phyloP scores from a whole-genome alignment of 2,797 vertebrate genomes.

The Melanotaenia maccullochi region DNA sequence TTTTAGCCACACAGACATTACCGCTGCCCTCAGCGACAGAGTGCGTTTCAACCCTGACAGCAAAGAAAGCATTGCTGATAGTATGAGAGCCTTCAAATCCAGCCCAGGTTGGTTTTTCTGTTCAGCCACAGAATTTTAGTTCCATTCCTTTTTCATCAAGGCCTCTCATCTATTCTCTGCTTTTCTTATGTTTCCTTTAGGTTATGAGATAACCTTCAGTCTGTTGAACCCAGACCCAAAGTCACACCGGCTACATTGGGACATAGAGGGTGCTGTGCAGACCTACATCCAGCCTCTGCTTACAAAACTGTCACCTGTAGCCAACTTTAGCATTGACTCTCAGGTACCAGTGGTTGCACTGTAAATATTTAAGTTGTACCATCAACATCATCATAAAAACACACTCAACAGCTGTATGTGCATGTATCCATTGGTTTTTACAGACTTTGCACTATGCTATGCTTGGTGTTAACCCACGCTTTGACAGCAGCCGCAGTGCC shows the following conservation, averaged over 20 bases:
- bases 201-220: slow-evolving; percentile 97
- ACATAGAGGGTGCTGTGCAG: slow-evolving; percentile 89
- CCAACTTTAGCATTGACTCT: slow-evolving; percentile 96
- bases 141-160: not conserved
- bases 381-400: not conserved
- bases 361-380: slow-evolving; percentile 2
- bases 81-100: slow-evolving; percentile 92
- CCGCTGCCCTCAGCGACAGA: slow-evolving; percentile 87
- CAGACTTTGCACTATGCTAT: slow-evolving; percentile 93
- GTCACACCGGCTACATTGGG: slow-evolving; percentile 91
- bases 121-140: slow-evolving; percentile 2
- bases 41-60: slow-evolving; percentile 82
- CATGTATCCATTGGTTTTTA: slow-evolving; percentile 14
- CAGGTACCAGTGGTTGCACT: slow-evolving; percentile 81
- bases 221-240: slow-evolving; percentile 95
- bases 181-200: slow-evolving; percentile 66
- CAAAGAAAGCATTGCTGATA: slow-evolving; percentile 83
- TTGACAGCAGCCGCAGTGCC: slow-evolving; percentile 85
- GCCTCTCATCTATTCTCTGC: not conserved
- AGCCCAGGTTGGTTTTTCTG: slow-evolving; percentile 87
- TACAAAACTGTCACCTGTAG: slow-evolving; percentile 86
- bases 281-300: slow-evolving; percentile 90
- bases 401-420: slow-evolving; percentile 5
- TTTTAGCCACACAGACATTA: slow-evolving; percentile 87
- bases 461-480: slow-evolving; percentile 93